These are phyloP conservation scores for Campylorhamphus procurvoides DNA, from an alignment of 2,113 vertebrate genomes.

Conservation along the genomic window DNA sequence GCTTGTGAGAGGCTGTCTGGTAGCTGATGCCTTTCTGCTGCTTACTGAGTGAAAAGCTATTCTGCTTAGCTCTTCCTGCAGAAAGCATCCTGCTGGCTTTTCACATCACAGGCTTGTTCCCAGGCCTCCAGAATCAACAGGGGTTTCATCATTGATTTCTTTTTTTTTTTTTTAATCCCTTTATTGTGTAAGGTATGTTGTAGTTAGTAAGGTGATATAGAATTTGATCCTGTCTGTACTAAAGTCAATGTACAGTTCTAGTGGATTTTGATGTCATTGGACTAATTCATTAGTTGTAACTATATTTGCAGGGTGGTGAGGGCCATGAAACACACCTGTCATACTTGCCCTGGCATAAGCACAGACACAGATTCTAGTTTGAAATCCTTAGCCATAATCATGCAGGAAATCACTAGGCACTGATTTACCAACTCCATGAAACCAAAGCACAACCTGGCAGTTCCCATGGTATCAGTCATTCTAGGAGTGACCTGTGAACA, in stretches of 20 bases:
- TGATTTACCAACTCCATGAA: not conserved
- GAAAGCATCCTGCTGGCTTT: not conserved
- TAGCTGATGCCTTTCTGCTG: not conserved
- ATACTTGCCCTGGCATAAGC: not conserved
- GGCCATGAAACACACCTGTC: not conserved
- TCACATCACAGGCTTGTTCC: not conserved
- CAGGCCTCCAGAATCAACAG: not conserved
- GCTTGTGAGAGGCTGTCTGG: not conserved
- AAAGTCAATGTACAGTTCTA: not conserved
- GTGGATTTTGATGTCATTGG: not conserved
- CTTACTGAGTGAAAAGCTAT: not conserved
- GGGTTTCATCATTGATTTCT: not conserved
- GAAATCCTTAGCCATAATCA: not conserved
- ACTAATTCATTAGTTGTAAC: not conserved
- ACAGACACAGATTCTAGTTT: not conserved
- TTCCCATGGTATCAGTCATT: not conserved
- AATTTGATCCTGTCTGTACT: not conserved
- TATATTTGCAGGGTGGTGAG: not conserved
- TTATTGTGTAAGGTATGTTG: not conserved
- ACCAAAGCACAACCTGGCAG: not conserved
- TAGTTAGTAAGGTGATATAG: not conserved
- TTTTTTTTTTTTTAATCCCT: not conserved
- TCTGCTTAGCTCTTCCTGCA: not conserved
- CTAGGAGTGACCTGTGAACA: not conserved
- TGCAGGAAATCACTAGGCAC: not conserved